Percentiles rank a stretch among this genome's conserved stretches.
Evolutionary conservation across 2,888 invertebrate species (phyloP).

Genomic region (Ferdinandea cuprea): DNA sequence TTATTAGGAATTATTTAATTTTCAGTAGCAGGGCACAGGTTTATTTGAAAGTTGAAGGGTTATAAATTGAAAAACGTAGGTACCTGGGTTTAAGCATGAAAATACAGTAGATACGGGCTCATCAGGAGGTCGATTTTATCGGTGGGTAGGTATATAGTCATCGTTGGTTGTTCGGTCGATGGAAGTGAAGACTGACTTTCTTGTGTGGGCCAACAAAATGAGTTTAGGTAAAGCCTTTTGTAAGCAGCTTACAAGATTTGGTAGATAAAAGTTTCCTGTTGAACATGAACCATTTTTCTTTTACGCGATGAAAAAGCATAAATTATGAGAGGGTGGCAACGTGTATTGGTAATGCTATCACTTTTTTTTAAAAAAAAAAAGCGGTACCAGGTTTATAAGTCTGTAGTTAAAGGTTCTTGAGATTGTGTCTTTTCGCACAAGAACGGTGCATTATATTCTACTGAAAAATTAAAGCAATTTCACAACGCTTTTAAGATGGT

Average conservation of each 20-base stretch:
- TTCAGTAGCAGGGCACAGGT: conserved; percentile 31
- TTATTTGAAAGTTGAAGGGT: conserved; percentile 41
- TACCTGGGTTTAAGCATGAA: conserved; percentile 22
- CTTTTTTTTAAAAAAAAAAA: too few species aligned
- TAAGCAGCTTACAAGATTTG: conserved; percentile 67
- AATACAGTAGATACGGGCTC: conserved; percentile 33
- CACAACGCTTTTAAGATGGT: too few species aligned
- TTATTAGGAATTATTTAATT: conserved; percentile 72
- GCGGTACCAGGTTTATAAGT: too few species aligned
- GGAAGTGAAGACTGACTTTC: conserved; percentile 19
- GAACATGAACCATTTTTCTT: not conserved
- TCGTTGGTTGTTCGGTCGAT: too few species aligned
- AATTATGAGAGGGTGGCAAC: too few species aligned
- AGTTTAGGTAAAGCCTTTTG: conserved; percentile 67
- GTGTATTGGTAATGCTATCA: too few species aligned
- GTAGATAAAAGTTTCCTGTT: conserved; percentile 59
- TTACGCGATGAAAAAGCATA: too few species aligned
- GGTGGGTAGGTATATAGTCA: not conserved
- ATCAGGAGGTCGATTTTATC: not conserved
- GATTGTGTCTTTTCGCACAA: too few species aligned
- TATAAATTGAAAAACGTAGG: conserved; percentile 49
- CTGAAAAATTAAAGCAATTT: too few species aligned
- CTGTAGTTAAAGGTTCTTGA: too few species aligned
- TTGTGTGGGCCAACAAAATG: conserved; percentile 44
- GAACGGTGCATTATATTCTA: too few species aligned